Conservation (phyloP, 2,797 vertebrate genomes). For the Channallabes apus region DNA sequence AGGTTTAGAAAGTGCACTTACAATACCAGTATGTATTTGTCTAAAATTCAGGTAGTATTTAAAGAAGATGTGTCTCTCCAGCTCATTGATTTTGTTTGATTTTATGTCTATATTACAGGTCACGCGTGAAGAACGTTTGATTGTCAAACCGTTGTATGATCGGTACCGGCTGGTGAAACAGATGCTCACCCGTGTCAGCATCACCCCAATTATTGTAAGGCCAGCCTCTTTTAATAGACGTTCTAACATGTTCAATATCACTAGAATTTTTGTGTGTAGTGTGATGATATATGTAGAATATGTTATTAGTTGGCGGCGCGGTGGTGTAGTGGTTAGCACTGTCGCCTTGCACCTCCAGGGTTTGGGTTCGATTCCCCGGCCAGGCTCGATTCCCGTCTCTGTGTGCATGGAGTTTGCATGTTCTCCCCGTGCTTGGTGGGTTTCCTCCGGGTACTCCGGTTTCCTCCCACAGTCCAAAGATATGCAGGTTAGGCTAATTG, state of each 20-base stretch:
- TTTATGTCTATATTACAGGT: constrained; percentile 69
- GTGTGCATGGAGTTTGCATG: too few species aligned
- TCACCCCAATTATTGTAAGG: constrained; percentile 90
- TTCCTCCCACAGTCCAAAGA: too few species aligned
- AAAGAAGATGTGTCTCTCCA: neutral
- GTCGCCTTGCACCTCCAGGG: too few species aligned
- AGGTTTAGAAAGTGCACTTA: neutral
- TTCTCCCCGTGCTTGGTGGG: too few species aligned
- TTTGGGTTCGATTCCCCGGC: too few species aligned
- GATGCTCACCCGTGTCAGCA: constrained; percentile 95
- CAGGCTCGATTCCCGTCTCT: too few species aligned
- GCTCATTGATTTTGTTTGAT: neutral
- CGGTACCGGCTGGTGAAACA: constrained; percentile 97
- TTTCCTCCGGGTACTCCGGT: too few species aligned
- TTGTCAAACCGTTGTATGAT: constrained; percentile 94
- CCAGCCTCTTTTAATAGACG: constrained; percentile 24
- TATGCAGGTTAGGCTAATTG: too few species aligned
- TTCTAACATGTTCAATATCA: neutral
- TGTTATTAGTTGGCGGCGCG: too few species aligned
- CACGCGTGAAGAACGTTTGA: constrained; percentile 89
- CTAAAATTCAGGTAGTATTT: too few species aligned
- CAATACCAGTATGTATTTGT: neutral
- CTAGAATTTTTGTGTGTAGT: too few species aligned
- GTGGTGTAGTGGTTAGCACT: too few species aligned
- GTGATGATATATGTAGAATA: neutral